Base-by-base conservation (phyloP, 2,113 vertebrate species). In the Perccottus glenii region DNA sequence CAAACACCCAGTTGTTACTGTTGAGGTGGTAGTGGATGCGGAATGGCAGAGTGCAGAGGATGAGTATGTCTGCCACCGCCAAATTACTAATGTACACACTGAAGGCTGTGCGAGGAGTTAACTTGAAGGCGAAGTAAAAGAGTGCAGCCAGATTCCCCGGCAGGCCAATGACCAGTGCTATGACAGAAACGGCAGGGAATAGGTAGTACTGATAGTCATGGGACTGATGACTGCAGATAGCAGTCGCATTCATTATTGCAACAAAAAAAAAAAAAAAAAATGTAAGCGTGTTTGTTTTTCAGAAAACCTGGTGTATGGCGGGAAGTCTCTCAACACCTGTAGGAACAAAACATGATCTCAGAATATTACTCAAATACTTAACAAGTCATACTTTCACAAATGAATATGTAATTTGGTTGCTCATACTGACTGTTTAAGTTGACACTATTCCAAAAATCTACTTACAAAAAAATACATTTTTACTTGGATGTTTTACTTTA, bases 21-120 rank as follows among this genome's bases (percentile, higher is more conserved):
- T 85, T 81, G 32, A 94, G 58, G 78, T 94, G 93, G 85, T 95
- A 95, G 59, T 95, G 93, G 58, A 96, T 91, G 6, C 85, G 89
- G 4, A 96, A 91, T 0, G 96, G 95, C 55, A 97, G 43, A 2
- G 90, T 67, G 0, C 88, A 79, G 0, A 94, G 86, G 64, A 96
- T 92, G 40, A 84, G 1, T 0, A 87, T 63, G 86, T 95, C 94
- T 0, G 89, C 89, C 66, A 92, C 38, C 0, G 92, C 93, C 9
- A 97, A 85, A 11, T 93, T 96, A 2, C 94, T 80, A 82, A 96
- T 87, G 85, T 89, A 96, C 0, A 94, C 6, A 0, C 78, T 88
- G 47, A 94, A 92, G 1, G 85, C 84, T 0, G 91, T 92, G 1
- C 73, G 3, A 0, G 84, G 83, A 0, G 44, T 61, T 0, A 43